Evolutionary conservation across 2,888 invertebrate species (phyloP), one percentile per base, ranked within the genome.

Genomic region (Rotaria magnacalcarata): DNA sequence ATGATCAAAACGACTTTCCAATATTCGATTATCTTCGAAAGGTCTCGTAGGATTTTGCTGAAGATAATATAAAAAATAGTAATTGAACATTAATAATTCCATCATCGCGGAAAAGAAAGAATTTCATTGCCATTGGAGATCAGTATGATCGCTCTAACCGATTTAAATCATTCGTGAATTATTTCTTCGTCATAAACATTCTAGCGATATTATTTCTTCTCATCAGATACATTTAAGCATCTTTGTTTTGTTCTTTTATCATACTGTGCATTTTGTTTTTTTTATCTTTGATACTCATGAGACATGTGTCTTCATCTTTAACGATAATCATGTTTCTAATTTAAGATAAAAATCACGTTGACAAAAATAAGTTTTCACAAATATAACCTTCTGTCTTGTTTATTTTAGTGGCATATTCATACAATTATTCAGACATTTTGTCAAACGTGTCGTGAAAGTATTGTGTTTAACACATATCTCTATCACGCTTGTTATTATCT

Each of bases 401-500:
- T 80, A 5, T 47, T 80, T 47, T 80, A 80, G 80, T 80, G 80
- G 80, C 80, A 80, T 47, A 80, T 80, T 47, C 80, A 80, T 80
- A 80, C 80, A 11, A 80, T 80, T 47, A 80, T 80, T 47, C 80
- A 80, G 47, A 80, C 80, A 47, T 80, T 80, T 43, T 80, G 80
- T 80, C 21, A 14, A 24, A 47, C 80, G 14, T 80, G 80, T 80
- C 80, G 47, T 7, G 47, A 47, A n/a, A 80, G 43, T 43, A 80
- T 80, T 21, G 80, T 80, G 80, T 80, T 80, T 80, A 80, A 80
- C 47, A 80, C 80, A 24, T 80, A 80, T 47, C 47, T 80, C 10
- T 80, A 97, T 97, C 91, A 97, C 97, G 92, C 85, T 60, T 85
- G 85, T 41, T 86, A 86, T 56, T 86, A 80, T 67, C 52, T 87